These are phyloP conservation scores for Apolygus lucorum DNA, from an alignment of 1,140 invertebrate species.

Conservation along the genomic window DNA sequence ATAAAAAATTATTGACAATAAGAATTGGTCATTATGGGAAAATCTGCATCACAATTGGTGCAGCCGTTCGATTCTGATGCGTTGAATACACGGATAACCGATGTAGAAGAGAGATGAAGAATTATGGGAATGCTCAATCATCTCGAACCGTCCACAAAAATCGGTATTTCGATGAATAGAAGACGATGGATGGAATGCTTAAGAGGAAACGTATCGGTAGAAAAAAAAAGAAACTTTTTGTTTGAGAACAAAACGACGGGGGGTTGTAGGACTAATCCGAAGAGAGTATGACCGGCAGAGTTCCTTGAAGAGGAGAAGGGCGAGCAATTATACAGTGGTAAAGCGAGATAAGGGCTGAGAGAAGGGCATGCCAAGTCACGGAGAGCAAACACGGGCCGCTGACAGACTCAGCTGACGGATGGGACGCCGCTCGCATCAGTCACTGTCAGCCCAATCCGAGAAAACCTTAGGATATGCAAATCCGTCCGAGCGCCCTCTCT, in stretches of 20 bases:
- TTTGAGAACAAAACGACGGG: neutral
- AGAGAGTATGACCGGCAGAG: constrained; percentile 8
- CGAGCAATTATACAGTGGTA: constrained; percentile 23
- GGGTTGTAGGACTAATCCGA: constrained; percentile 11
- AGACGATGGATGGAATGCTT: too few relatives aligned
- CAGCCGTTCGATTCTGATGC: too few relatives aligned
- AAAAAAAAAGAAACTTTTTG: too few relatives aligned
- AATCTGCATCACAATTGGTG: too few relatives aligned
- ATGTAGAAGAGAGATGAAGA: too few relatives aligned
- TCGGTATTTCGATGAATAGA: too few relatives aligned
- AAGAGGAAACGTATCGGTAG: too few relatives aligned
- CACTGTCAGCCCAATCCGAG: constrained; percentile 21
- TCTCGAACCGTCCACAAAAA: too few relatives aligned
- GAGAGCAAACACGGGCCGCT: constrained; percentile 19
- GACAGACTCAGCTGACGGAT: constrained; percentile 16
- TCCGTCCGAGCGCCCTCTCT: neutral
- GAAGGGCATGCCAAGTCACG: constrained; percentile 19
- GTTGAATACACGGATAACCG: too few relatives aligned
- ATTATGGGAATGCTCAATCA: too few relatives aligned
- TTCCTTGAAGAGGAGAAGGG: constrained; percentile 10
- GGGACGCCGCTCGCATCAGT: constrained; percentile 16
- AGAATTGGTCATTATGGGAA: too few relatives aligned
- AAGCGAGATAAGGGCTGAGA: constrained; percentile 16
- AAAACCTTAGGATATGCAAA: constrained; percentile 23
- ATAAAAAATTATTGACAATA: too few relatives aligned